Conservation (phyloP, 2,113 vertebrate genomes). For the Lagopus leucura region DNA sequence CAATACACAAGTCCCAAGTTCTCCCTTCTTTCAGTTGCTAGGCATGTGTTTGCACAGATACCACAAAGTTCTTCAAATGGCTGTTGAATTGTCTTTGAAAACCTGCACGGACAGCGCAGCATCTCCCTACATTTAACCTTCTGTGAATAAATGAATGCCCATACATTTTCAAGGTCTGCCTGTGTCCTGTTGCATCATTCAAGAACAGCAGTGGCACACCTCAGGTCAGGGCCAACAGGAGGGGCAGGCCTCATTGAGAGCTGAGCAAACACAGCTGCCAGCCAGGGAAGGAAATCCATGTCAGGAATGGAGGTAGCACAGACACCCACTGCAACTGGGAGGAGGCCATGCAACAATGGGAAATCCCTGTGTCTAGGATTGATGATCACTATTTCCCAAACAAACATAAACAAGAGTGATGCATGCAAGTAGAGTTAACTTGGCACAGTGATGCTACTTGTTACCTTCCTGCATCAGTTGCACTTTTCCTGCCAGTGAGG, state of each 20-base stretch:
- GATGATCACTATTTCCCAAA: neutral
- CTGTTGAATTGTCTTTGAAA: neutral
- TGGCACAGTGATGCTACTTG: neutral
- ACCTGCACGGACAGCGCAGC: neutral
- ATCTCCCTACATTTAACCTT: neutral
- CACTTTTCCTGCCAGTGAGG: neutral
- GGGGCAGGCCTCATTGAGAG: too few species aligned
- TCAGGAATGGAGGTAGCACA: neutral
- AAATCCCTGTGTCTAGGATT: neutral
- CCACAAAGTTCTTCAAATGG: neutral
- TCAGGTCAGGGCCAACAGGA: neutral
- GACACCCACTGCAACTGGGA: neutral
- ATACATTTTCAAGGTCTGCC: neutral
- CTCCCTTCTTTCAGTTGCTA: neutral
- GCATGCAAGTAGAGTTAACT: neutral
- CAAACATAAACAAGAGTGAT: neutral
- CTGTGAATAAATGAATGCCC: neutral
- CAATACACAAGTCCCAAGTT: neutral
- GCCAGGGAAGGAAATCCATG: neutral
- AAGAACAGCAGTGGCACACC: neutral
- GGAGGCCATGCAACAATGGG: neutral
- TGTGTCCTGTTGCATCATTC: rapidly evolving
- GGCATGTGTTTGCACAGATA: neutral
- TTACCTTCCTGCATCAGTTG: neutral
- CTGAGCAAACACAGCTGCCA: rapidly evolving